Conservation (phyloP, 2,113 vertebrate species). For the Pseudopodoces humilis region DNA sequence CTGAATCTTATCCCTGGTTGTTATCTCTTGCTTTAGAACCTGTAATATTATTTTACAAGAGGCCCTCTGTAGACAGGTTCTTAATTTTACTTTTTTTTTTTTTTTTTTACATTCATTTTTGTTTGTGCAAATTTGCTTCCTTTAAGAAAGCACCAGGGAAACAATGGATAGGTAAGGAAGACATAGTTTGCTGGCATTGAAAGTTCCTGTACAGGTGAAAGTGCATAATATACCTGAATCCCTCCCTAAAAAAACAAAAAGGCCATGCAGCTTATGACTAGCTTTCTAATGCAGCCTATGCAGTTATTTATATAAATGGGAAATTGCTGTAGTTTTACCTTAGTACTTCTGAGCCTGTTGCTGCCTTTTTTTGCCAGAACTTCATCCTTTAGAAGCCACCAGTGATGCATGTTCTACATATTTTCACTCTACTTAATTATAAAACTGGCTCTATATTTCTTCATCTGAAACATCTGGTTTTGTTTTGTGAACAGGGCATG, state of each 20-base stretch:
- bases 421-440: conserved; percentile 28
- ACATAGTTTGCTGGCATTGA: background rate
- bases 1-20: background rate
- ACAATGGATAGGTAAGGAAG: background rate
- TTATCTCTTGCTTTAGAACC: background rate
- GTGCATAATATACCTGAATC: background rate
- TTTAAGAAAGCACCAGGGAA: background rate
- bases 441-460: background rate
- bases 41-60: background rate
- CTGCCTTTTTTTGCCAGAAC: background rate
- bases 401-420: background rate
- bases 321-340: background rate
- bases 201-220: background rate
- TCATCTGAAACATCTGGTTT: conserved; percentile 45
- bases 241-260: background rate
- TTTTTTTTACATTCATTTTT: background rate
- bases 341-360: background rate
- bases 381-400: background rate
- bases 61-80: background rate
- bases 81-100: background rate
- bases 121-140: background rate
- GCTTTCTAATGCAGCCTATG: background rate
- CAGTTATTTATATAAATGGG: background rate
- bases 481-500: conserved; percentile 17
- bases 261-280: background rate